Conservation (phyloP, 1,140 invertebrate genomes). For the Mesaphorura yosii region DNA sequence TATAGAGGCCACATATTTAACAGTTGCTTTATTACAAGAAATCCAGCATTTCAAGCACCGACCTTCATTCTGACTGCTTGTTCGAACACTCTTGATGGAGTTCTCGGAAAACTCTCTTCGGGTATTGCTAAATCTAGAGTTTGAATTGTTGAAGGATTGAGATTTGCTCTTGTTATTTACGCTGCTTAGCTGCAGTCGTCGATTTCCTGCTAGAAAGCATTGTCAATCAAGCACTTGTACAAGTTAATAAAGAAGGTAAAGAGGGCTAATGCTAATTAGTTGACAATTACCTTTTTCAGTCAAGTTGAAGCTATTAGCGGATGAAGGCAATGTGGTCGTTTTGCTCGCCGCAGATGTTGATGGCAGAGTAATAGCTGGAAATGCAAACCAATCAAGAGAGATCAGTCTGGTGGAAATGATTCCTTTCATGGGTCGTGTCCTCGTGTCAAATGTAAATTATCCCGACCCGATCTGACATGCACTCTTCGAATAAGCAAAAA, state of each 20-base stretch:
- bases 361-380: conserved; percentile 20
- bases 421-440: no score
- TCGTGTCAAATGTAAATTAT: neutral
- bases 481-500: neutral
- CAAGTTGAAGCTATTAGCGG: conserved; percentile 20
- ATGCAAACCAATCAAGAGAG: conserved; percentile 1
- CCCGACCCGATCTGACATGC: neutral
- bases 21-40: no score
- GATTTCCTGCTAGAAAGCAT: neutral
- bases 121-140: conserved; percentile 2
- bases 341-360: conserved; percentile 26
- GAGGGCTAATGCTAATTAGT: neutral
- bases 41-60: no score
- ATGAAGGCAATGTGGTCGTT: conserved; percentile 32
- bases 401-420: no score
- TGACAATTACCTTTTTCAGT: conserved; percentile 24
- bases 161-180: no score
- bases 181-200: conserved; percentile 3
- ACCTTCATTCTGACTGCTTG: no score
- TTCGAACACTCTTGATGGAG: neutral
- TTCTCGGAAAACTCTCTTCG: neutral
- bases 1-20: no score
- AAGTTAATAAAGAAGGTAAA: neutral
- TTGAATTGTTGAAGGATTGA: no score
- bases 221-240: neutral